These are phyloP conservation scores for Crypturellus undulatus DNA, from an alignment of 2,113 vertebrate species.

Conservation along the genomic window DNA sequence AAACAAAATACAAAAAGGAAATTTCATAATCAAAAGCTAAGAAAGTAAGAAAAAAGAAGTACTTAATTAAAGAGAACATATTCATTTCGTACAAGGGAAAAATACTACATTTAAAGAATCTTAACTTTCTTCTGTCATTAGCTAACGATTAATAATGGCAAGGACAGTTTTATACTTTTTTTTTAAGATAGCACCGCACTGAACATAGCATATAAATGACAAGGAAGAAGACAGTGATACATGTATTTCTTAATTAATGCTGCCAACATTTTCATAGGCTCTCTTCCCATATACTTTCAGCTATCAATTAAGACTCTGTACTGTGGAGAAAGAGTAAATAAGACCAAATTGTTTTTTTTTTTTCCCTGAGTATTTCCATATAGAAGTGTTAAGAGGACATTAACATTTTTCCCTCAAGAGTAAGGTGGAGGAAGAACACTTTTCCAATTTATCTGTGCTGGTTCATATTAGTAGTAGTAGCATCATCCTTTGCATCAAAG, in stretches of 20 bases:
- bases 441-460: rapidly evolving
- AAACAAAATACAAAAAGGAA: background rate
- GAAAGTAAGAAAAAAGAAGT: background rate
- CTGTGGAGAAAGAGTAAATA: background rate
- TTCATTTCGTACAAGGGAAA: background rate
- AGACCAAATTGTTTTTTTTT: background rate
- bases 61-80: background rate
- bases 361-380: background rate
- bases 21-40: background rate
- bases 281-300: background rate
- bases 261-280: background rate
- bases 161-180: background rate
- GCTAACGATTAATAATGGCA: background rate
- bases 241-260: background rate
- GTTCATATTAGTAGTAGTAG: background rate
- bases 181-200: background rate
- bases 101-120: background rate
- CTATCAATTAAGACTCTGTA: background rate
- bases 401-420: background rate
- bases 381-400: no score
- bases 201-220: background rate
- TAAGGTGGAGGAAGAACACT: background rate
- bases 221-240: background rate
- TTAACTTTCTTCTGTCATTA: background rate
- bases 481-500: background rate